Base-by-base conservation (phyloP, 64 coral and sea anemone species). In the Stichodactyla helianthus region DNA sequence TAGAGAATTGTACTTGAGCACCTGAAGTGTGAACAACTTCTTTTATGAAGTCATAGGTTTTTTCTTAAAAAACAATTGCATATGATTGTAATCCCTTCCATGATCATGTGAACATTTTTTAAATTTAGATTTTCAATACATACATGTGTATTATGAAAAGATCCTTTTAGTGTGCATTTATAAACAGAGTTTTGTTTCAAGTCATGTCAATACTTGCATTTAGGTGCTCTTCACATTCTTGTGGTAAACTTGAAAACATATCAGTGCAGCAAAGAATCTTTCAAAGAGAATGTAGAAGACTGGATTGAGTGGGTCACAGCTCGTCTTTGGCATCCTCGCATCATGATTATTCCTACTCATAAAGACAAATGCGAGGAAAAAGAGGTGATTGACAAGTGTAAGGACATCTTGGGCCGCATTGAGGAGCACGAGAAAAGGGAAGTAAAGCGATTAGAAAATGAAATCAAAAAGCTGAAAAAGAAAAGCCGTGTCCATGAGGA, bases 341-440 rank as follows among this genome's bases (percentile, higher is more conserved):
- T 98, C 70, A 89, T 98, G 93, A 53, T 98, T 27, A 93, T 98
- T 1, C 87, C 90, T 0, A 98, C 96, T 35, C 96, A 98, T n/a
- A 85, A 86, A 19, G 96, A 98, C 55, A 82, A 92, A 85, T 84
- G 50, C 59, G 85, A 82, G 10, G 52, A 53, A 23, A 23, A 76
- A 28, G 70, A 95, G n/a, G 90, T 95, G 27, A 86, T 22, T 14
- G 18, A 55, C 28, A 87, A 90, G 61, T 98, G 96, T 83, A 19
- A 50, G 20, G 93, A 98, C 55, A 94, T 94, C 62, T 58, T 98
- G 82, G 51, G 59, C 1, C 59, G 77, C 57, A 87, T 98, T 17
- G 52, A 85, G 27, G 76, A 85, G 10, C 89, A 92, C 82, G 68
- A 87, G 20, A 77, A 79, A 7, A 67, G 53, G 64, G 80, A 90